Evolutionary conservation across 2,113 vertebrate genomes (phyloP), one percentile per base, ranked within the genome.

Genomic region (Jacana jacana): DNA sequence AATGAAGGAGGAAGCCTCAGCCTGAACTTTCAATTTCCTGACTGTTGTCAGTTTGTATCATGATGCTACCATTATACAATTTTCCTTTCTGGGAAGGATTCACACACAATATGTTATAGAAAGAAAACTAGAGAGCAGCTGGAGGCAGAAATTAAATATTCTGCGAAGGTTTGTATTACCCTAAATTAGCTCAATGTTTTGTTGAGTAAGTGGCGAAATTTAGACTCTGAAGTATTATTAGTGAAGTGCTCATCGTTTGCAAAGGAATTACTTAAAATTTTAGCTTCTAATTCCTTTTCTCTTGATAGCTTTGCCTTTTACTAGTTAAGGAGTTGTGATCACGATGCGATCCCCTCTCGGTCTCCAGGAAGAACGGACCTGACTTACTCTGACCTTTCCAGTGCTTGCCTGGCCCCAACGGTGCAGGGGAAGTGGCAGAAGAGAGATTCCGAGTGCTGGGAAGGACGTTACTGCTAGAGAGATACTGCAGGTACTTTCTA

Each of bases 21-120:
- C 65, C 92, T 75, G 82, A 79, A 57, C 80, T 89, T 95, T 22
- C 86, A 88, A 58, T 96, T 97, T 96, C 93, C 82, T 95, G 89
- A 37, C 93, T 79, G 58, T 33, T 95, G 51, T 89, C 92, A 33
- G 39, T 54, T 61, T 69, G 66, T 78, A 61, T 91, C 81, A 80
- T 33, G 46, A 25, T 9, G 76, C 86, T 25, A 11, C 64, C 58
- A 20, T 82, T 68, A 44, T 20, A 31, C 40, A 60, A 12, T 33
- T 64, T 78, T 57, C 79, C 35, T 88, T 93, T 83, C 77, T 64
- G 73, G 64, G 44, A 76, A 48, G 75, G 92, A 65, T 65, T 87
- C 61, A 31, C 73, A 61, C 68, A 52, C 86, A 54, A 65, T 89
- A 58, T 44, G 33, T 65, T 79, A 75, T 11, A 85, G 83, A 92